phyloP scores from a whole-genome alignment of 2,797 vertebrate species.

The Syngnathus acus region DNA sequence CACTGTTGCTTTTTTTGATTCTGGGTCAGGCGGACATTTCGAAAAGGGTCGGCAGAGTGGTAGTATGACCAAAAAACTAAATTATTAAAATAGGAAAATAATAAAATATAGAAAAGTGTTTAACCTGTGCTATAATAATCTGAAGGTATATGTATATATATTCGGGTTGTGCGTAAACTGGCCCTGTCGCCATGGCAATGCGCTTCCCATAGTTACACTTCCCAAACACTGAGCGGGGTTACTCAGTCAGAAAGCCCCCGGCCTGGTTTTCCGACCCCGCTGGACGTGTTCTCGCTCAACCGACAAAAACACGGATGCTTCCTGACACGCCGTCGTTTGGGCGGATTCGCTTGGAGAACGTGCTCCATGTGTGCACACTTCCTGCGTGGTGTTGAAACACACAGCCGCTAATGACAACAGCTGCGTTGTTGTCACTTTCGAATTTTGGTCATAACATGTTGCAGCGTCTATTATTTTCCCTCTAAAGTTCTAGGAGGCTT shows the following conservation, averaged over 20 bases:
- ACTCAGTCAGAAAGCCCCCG: not conserved
- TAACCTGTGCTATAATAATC: too few species aligned
- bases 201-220: not conserved
- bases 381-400: not conserved
- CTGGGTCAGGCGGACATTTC: constrained; percentile 1
- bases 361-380: constrained; percentile 1
- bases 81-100: not conserved
- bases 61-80: not conserved
- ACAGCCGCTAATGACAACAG: not conserved
- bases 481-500: not conserved
- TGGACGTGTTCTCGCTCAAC: not conserved
- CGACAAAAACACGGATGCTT: not conserved
- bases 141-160: too few species aligned
- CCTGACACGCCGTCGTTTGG: not conserved
- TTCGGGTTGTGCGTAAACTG: too few species aligned
- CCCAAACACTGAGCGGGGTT: not conserved
- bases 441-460: not conserved
- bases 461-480: not conserved
- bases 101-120: too few species aligned
- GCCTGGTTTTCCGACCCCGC: not conserved
- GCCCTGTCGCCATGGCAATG: not conserved
- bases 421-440: not conserved
- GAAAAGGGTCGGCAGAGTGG: not conserved
- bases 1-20: not conserved
- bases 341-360: not conserved